These are phyloP conservation scores for Hipposideros larvatus DNA, from an alignment of 2,797 vertebrate species.

Conservation along the genomic window DNA sequence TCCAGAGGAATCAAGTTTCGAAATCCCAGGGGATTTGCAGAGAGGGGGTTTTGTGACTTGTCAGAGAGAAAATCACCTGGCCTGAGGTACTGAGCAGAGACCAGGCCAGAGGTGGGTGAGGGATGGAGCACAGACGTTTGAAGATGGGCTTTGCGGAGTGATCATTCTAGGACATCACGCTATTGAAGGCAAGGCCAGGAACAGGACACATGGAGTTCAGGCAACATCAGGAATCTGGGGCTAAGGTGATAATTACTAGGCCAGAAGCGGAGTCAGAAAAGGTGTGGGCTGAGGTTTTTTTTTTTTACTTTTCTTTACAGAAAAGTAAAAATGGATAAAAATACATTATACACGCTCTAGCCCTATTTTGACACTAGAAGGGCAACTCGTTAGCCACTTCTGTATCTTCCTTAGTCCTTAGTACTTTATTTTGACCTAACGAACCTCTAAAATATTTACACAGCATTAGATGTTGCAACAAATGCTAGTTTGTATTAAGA, in stretches of 20 bases:
- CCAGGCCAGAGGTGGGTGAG: neutral
- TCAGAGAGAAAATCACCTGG: neutral
- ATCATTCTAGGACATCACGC: neutral
- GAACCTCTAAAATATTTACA: neutral
- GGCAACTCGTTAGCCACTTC: neutral
- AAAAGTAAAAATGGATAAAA: neutral
- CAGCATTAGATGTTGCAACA: neutral
- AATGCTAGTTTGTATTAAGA: neutral
- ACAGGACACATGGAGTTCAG: neutral
- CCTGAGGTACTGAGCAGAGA: neutral
- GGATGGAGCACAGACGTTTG: neutral
- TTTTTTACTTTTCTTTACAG: neutral
- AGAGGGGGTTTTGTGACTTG: too few relatives aligned
- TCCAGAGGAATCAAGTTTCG: neutral
- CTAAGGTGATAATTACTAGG: accelerated
- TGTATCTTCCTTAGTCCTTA: neutral
- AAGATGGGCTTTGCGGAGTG: too few relatives aligned
- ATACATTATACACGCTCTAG: neutral
- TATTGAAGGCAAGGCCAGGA: neutral
- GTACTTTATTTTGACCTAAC: neutral
- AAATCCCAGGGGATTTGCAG: neutral
- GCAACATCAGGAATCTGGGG: neutral
- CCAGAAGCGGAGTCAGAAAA: neutral
- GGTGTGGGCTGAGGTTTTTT: neutral
- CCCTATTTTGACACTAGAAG: neutral